A percentile compares a stretch with the other conserved stretches of the same genome.
These are phyloP conservation scores for Notodonta dromedarius DNA, from an alignment of 2,888 invertebrate species.

Conservation along the genomic window DNA sequence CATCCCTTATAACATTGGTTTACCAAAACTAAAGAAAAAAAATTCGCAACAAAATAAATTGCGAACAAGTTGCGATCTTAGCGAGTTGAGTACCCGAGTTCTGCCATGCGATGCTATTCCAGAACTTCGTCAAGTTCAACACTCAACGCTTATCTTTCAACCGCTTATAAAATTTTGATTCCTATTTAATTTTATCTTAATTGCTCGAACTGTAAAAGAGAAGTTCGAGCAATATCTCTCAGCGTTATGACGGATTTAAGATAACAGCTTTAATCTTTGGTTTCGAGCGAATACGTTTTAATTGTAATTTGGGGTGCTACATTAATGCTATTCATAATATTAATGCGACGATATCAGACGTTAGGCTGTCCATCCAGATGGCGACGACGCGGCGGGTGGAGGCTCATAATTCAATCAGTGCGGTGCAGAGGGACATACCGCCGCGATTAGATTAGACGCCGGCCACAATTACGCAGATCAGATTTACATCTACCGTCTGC, in stretches of 20 bases:
- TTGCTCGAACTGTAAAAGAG: conserved; percentile 72
- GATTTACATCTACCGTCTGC: conserved; percentile 69
- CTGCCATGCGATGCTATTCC: conserved; percentile 52
- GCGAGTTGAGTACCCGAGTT: conserved; percentile 31
- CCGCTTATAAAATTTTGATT: conserved; percentile 81
- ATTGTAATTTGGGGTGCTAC: neutral
- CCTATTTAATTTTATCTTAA: conserved; percentile 80
- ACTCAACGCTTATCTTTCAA: conserved; percentile 77
- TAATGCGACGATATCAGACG: conserved; percentile 35
- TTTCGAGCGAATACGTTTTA: conserved; percentile 19
- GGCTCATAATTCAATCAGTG: conserved; percentile 75
- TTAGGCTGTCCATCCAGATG: conserved; percentile 44
- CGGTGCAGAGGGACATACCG: conserved; percentile 74
- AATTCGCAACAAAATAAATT: conserved; percentile 14
- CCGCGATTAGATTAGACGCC: conserved; percentile 79
- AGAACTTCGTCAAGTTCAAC: conserved; percentile 73
- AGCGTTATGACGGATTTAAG: conserved; percentile 54
- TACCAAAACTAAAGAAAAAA: no score
- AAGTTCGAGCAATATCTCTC: conserved; percentile 69
- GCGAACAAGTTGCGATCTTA: conserved; percentile 20
- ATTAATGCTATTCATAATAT: conserved; percentile 36
- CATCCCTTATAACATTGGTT: no score
- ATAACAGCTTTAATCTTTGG: conserved; percentile 44
- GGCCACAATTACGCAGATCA: conserved; percentile 82
- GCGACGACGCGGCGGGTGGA: conserved; percentile 41